These are phyloP conservation scores for Zygogramma bicolorata DNA, from an alignment of 2,888 invertebrate genomes.

Conservation along the genomic window DNA sequence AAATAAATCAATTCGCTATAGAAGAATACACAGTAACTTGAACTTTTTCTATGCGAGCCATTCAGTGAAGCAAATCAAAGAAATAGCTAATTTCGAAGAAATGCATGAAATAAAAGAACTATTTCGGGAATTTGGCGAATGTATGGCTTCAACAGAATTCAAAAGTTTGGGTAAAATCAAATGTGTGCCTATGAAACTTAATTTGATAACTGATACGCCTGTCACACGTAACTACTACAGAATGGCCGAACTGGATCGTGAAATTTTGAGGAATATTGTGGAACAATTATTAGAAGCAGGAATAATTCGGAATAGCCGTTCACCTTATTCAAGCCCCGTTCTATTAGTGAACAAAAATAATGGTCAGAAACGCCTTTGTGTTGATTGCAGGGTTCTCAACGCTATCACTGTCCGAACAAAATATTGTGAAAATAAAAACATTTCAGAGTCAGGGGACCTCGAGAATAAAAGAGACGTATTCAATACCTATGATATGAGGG, in stretches of 20 bases:
- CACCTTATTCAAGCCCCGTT: constrained; percentile 6
- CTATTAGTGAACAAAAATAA: constrained; percentile 41
- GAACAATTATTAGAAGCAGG: too few relatives aligned
- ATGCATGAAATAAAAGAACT: too few relatives aligned
- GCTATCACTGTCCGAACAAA: constrained; percentile 43
- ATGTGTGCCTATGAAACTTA: too few relatives aligned
- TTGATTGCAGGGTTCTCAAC: constrained; percentile 57
- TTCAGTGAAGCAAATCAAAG: neutral
- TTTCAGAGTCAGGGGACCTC: constrained; percentile 30
- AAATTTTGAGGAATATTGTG: too few relatives aligned
- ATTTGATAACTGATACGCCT: neutral
- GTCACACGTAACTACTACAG: neutral
- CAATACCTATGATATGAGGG: constrained; percentile 32
- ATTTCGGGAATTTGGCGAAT: too few relatives aligned
- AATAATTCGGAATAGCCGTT: too few relatives aligned
- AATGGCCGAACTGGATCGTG: too few relatives aligned
- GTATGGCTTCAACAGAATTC: too few relatives aligned
- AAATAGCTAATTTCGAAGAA: neutral
- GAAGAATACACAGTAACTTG: neutral
- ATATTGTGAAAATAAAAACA: constrained; percentile 36
- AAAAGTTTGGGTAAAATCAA: too few relatives aligned
- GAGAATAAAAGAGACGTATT: constrained; percentile 38
- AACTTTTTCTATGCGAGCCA: neutral
- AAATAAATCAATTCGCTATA: neutral
- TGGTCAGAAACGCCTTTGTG: constrained; percentile 47